Base-by-base conservation (phyloP, 1,140 invertebrate genomes). In the Pseudoatta argentina region DNA sequence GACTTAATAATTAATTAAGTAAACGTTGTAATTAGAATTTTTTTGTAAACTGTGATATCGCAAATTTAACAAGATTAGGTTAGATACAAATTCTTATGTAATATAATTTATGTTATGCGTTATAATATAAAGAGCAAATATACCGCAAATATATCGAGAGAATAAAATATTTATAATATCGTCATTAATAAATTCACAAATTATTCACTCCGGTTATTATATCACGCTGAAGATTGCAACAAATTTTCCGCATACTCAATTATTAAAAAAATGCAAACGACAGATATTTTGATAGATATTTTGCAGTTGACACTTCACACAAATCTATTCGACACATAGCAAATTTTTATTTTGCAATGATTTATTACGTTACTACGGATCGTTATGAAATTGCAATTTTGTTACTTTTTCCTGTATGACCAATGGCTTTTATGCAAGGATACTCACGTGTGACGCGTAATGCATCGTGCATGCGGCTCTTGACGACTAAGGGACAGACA, bases 381-480 rank as follows among this genome's bases (percentile, higher is more conserved):
- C 3, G 27, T 88, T 81, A 69, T 27, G 18, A 88, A 64, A 89
- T 66, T 53, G n/a, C 21, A 39, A 48, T 14, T 85, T 14, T 14
- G 34, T 39, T 27, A 21, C 14, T 72, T 55, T 57, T 85, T 2
- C 44, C 8, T 61, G 66, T 73, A 61, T 57, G 24, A 86, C 48
- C 21, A 64, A 85, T n/a, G 71, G 34, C 0, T 48, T 30, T 87
- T 61, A 63, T 75, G 55, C 79, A 44, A 83, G 69, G 8, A 76
- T 92, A 94, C 93, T 94, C 89, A 94, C 93, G 82, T 92, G 91
- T 72, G 86, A 85, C 86, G 90, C 66, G 92, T 92, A 90, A 92
- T 92, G 91, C 93, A 94, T 94, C 92, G 91, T 94, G 92, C 89
- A 83, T 94, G 85, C 79, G 86, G 85, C 85, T 91, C 85, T 86